phyloP scores from a whole-genome alignment of 2,888 invertebrate genomes.

The Lochmaea crataegi region DNA sequence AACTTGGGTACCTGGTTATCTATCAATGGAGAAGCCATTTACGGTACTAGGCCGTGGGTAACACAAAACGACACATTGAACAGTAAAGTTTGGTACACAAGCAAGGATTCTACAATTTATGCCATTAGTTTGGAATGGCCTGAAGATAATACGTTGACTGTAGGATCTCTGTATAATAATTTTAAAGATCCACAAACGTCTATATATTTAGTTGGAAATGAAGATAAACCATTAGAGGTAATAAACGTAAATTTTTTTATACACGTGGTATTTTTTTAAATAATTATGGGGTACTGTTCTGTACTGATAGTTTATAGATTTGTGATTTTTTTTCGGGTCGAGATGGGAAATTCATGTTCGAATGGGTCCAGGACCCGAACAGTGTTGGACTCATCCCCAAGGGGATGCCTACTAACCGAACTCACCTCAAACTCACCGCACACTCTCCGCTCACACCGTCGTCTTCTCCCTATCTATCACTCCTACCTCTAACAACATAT shows the following conservation, averaged over 20 bases:
- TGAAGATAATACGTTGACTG: constrained; percentile 65
- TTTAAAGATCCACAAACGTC: constrained; percentile 51
- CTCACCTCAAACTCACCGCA: no score
- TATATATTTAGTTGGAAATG: constrained; percentile 69
- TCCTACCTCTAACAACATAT: no score
- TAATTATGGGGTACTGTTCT: no score
- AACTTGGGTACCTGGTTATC: constrained; percentile 84
- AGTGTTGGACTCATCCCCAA: no score
- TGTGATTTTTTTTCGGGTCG: no score
- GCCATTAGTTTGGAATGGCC: constrained; percentile 81
- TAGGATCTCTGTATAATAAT: constrained; percentile 61
- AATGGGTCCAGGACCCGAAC: no score
- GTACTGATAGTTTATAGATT: no score
- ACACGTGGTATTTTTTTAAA: no score
- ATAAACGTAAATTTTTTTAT: constrained; percentile 34
- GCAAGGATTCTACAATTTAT: constrained; percentile 67
- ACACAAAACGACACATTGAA: constrained; percentile 85
- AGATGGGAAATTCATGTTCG: no score
- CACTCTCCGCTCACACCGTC: no score
- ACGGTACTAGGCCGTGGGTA: constrained; percentile 80
- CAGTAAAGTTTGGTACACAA: constrained; percentile 61
- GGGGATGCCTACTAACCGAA: no score
- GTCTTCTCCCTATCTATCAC: no score
- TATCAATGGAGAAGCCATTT: constrained; percentile 88
- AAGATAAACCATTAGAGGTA: constrained; percentile 49